Percentiles rank a stretch among this genome's conserved stretches.
phyloP scores from a whole-genome alignment of 1,140 invertebrate species.

The Neodiprion pinetum region DNA sequence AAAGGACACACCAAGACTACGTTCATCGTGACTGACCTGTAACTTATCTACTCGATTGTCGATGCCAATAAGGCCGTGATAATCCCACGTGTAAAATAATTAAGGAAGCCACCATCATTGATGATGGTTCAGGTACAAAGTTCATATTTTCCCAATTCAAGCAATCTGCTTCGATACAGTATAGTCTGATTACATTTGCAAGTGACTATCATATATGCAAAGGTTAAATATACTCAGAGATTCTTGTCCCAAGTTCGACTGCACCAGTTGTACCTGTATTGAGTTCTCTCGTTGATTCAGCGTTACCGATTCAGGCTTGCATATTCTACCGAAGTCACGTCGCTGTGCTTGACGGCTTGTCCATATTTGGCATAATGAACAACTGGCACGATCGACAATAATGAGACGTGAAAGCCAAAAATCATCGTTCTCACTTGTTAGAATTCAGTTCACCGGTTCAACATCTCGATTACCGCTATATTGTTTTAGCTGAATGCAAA shows the following conservation, averaged over 20 bases:
- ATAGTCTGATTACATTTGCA: neutral
- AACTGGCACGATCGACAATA: neutral
- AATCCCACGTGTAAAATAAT: neutral
- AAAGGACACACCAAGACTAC: no score
- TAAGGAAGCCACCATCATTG: neutral
- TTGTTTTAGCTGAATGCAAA: no score
- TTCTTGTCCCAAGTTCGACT: conserved; percentile 19
- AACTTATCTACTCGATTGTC: no score
- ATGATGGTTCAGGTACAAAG: no score
- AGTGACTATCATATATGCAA: conserved; percentile 8
- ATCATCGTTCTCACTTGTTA: no score
- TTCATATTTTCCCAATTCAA: no score
- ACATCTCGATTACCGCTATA: no score
- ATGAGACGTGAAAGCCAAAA: no score
- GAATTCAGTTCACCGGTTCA: no score
- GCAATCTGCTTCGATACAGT: neutral
- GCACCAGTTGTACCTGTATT: conserved; percentile 18
- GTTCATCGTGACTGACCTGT: no score
- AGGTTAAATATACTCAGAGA: conserved; percentile 29
- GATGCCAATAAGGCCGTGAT: neutral
- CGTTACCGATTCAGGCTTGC: conserved; percentile 25
- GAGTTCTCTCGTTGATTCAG: conserved; percentile 25
- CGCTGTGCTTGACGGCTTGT: neutral
- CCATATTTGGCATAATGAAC: neutral
- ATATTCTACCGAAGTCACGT: neutral